phyloP scores from a whole-genome alignment of 2,797 vertebrate species.

The Perodicticus potto region DNA sequence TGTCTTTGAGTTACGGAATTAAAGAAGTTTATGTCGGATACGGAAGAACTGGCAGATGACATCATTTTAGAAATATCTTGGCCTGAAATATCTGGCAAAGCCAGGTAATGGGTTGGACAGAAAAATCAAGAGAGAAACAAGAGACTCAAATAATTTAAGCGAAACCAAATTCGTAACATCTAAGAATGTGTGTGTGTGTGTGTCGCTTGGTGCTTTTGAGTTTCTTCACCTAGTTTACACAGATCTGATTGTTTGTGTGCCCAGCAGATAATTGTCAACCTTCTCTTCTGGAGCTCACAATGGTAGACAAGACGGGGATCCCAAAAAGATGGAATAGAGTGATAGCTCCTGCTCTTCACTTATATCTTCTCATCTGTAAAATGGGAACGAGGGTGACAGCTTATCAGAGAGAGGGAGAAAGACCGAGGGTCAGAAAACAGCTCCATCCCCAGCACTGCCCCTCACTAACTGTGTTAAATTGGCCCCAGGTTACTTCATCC shows the following conservation, averaged over 20 bases:
- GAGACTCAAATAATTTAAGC: neutral
- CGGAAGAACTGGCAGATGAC: neutral
- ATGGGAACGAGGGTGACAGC: neutral
- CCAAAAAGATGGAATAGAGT: neutral
- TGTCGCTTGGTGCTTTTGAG: neutral
- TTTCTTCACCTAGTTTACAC: neutral
- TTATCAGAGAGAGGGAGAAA: neutral
- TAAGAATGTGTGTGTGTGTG: no score
- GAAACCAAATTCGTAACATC: neutral
- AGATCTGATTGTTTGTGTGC: neutral
- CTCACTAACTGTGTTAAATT: accelerated
- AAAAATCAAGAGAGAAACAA: constrained; percentile 1
- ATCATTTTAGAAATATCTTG: constrained; percentile 31
- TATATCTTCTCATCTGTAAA: neutral
- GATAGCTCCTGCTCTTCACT: neutral
- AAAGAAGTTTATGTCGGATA: neutral
- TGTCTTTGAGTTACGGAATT: constrained; percentile 37
- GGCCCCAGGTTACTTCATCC: neutral
- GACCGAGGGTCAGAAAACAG: neutral
- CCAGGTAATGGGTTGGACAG: neutral
- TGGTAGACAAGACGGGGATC: no score
- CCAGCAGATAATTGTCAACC: neutral
- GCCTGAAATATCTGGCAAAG: constrained; percentile 21
- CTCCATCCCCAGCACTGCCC: neutral
- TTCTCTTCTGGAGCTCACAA: neutral